These are phyloP conservation scores for Poeciliopsis gracilis DNA, from an alignment of 2,797 vertebrate genomes.

Conservation along the genomic window DNA sequence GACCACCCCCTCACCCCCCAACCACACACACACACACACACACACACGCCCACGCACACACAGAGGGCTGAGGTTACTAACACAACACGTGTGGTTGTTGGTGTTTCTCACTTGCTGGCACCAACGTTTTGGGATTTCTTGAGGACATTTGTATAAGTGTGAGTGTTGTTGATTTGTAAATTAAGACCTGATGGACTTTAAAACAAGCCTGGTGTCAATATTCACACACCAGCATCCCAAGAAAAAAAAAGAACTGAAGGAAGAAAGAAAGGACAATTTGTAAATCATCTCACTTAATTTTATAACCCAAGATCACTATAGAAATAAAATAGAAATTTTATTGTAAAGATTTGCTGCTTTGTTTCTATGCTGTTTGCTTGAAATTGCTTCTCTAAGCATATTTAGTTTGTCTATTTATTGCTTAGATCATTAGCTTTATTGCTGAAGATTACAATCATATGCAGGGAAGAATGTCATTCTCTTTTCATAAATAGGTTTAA, in stretches of 20 bases:
- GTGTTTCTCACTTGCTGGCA: slow-evolving; percentile 65
- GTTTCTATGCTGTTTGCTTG: background rate
- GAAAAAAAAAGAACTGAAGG: background rate
- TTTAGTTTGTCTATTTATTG: background rate
- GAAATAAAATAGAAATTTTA: background rate
- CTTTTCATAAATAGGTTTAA: slow-evolving; percentile 5
- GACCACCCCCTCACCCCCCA: slow-evolving; percentile 24
- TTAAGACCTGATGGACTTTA: slow-evolving; percentile 59
- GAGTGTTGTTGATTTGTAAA: slow-evolving; percentile 34
- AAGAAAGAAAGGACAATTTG: slow-evolving; percentile 7
- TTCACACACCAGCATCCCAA: slow-evolving; percentile 51
- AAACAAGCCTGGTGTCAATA: slow-evolving; percentile 63
- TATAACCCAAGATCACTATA: background rate
- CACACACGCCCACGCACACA: slow-evolving; percentile 20
- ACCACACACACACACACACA: slow-evolving; percentile 17
- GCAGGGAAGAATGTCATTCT: background rate
- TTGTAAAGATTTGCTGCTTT: background rate
- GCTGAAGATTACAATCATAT: background rate
- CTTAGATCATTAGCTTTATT: background rate
- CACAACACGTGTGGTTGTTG: slow-evolving; percentile 70
- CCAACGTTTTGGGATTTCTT: slow-evolving; percentile 51
- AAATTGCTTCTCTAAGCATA: background rate
- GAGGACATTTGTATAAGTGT: slow-evolving; percentile 29
- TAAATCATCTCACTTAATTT: slow-evolving; percentile 6
- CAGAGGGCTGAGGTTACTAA: slow-evolving; percentile 77